phyloP scores from a whole-genome alignment of 2,113 vertebrate species.

The Neotragus moschatus region DNA sequence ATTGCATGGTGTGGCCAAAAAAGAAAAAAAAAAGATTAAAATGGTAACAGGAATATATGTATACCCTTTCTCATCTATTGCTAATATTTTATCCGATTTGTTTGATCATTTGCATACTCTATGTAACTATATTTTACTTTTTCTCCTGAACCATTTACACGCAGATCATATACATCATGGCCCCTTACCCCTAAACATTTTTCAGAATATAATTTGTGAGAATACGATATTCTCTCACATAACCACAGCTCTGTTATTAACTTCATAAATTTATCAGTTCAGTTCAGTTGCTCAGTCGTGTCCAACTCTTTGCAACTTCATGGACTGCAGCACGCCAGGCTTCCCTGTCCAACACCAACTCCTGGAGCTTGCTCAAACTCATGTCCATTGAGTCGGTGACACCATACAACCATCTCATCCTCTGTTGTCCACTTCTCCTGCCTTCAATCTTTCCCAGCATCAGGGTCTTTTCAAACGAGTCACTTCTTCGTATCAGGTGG shows the following conservation, averaged over 20 bases:
- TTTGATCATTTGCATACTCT: not conserved
- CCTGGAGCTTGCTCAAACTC: not conserved
- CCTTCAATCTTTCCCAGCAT: not conserved
- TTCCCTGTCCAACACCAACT: not conserved
- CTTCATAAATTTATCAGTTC: not conserved
- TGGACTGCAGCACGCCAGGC: not conserved
- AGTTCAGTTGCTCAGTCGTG: not conserved
- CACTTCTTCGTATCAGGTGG: not conserved
- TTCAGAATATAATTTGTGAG: not conserved
- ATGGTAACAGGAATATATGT: not conserved
- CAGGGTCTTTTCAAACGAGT: not conserved
- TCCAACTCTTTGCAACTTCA: not conserved
- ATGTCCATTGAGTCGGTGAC: not conserved
- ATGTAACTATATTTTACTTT: not conserved
- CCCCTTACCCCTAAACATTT: not conserved
- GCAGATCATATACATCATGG: not conserved
- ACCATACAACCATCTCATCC: not conserved
- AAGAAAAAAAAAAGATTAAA: not conserved
- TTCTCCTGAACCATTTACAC: not conserved
- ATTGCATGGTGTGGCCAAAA: not conserved
- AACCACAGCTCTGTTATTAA: not conserved
- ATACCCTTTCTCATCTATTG: not conserved
- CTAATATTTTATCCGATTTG: not conserved
- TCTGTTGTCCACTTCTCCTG: not conserved
- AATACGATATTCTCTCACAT: not conserved